Percentiles rank a stretch among this genome's conserved stretches.
These are phyloP conservation scores for Tetrax tetrax DNA, from an alignment of 2,113 vertebrate genomes.

Conservation along the genomic window DNA sequence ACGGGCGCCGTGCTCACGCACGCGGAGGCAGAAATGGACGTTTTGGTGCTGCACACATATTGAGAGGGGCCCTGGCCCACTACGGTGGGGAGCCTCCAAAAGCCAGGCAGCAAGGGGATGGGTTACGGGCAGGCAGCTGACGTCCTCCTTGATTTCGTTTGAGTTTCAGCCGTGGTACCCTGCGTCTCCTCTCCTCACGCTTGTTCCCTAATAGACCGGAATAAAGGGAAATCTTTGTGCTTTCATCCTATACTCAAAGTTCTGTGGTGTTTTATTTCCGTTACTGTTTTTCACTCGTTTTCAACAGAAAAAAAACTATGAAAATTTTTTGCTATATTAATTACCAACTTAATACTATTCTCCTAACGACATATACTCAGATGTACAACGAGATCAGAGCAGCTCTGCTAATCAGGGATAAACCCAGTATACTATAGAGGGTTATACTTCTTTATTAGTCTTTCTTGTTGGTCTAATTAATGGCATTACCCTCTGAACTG, in stretches of 20 bases:
- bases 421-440: background rate
- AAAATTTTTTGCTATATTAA: background rate
- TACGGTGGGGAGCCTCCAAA: too few relatives aligned
- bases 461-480: constrained; percentile 51
- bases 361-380: background rate
- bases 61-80: background rate
- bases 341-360: background rate
- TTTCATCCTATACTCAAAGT: background rate
- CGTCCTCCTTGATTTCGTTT: background rate
- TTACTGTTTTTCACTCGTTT: background rate
- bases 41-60: rapidly evolving
- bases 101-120: rapidly evolving
- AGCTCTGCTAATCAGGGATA: constrained; percentile 7
- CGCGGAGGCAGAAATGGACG: background rate
- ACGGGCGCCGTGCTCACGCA: background rate
- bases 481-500: constrained; percentile 52
- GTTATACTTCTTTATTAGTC: background rate
- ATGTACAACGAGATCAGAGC: background rate
- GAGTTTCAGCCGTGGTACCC: background rate
- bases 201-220: background rate
- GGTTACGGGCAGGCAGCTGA: too few relatives aligned
- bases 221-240: background rate
- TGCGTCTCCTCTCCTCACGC: background rate
- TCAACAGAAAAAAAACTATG: background rate
- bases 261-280: background rate